Conservation (phyloP, 2,888 invertebrate species). For the Gymnosoma rotundatum region DNA sequence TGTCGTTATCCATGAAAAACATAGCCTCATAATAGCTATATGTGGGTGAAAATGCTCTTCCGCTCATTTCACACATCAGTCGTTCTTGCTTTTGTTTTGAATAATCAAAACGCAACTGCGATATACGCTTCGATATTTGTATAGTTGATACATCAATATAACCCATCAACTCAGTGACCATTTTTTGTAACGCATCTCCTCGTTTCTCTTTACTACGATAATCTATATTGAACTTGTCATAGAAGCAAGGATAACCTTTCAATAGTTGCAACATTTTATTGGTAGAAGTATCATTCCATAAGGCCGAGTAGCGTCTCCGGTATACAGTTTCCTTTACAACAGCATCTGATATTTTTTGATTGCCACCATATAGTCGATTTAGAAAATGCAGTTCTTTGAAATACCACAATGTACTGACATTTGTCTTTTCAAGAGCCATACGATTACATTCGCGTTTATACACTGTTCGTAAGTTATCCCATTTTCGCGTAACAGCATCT, state of each 20-base stretch:
- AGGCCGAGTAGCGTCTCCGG: constrained; percentile 78
- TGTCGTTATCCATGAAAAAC: constrained; percentile 78
- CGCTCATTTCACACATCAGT: constrained; percentile 76
- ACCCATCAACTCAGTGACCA: constrained; percentile 77
- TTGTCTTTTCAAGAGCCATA: constrained; percentile 79
- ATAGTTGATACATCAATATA: constrained; percentile 78
- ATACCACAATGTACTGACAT: constrained; percentile 79
- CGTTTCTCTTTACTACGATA: constrained; percentile 79
- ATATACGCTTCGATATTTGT: constrained; percentile 79
- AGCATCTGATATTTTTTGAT: constrained; percentile 77
- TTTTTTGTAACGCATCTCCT: constrained; percentile 78
- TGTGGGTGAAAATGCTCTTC: constrained; percentile 75
- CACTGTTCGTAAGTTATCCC: constrained; percentile 79
- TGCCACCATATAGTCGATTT: constrained; percentile 78
- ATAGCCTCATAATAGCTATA: constrained; percentile 79
- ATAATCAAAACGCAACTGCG: constrained; percentile 78
- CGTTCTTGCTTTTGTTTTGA: constrained; percentile 79
- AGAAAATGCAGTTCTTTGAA: constrained; percentile 78
- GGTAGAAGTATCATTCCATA: constrained; percentile 79
- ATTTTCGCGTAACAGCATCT: constrained; percentile 79
- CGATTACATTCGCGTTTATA: constrained; percentile 80
- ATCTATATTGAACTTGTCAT: constrained; percentile 78
- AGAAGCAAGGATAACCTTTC: constrained; percentile 78
- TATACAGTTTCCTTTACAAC: constrained; percentile 78
- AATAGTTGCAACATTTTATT: constrained; percentile 76